Percentiles rank a stretch among this genome's conserved stretches.
Evolutionary conservation across 2,113 vertebrate species (phyloP).

Genomic region (Hippocampus guttulatus): DNA sequence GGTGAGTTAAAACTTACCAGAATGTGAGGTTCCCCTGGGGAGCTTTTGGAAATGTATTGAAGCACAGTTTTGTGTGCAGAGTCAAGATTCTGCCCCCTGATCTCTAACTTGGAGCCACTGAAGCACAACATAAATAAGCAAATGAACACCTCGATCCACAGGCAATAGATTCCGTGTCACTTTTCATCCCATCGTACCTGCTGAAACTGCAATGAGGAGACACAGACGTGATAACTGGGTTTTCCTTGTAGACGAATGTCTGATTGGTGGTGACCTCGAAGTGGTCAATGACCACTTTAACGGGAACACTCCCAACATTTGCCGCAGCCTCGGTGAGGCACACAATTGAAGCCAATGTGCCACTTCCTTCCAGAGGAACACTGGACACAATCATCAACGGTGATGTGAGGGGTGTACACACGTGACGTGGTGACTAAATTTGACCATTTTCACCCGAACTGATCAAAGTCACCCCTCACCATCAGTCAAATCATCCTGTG

Average conservation of each 20-base stretch:
- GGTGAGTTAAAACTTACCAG: constrained; percentile 27
- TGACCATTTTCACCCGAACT: no score
- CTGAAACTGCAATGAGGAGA: constrained; percentile 78
- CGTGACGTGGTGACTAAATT: not conserved
- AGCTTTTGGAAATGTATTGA: constrained; percentile 53
- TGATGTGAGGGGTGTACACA: no score
- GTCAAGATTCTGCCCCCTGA: constrained; percentile 80
- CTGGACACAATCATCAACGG: constrained; percentile 34
- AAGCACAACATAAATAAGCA: not conserved
- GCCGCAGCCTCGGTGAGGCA: constrained; percentile 48
- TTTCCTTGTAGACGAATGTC: constrained; percentile 76
- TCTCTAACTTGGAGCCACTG: constrained; percentile 80
- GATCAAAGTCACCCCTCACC: no score
- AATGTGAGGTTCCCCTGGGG: not conserved
- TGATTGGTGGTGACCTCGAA: constrained; percentile 56
- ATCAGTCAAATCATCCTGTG: no score
- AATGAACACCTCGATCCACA: not conserved
- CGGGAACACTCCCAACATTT: constrained; percentile 30
- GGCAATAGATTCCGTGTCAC: not conserved
- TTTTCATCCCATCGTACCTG: constrained; percentile 47
- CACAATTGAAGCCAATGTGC: constrained; percentile 49
- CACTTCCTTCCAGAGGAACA: constrained; percentile 23
- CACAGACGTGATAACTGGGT: constrained; percentile 72
- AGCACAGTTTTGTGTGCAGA: constrained; percentile 67
- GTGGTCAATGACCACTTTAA: constrained; percentile 75